Base-by-base conservation (phyloP, 1,140 invertebrate genomes). In the Hyposmocoma kahamanoa region DNA sequence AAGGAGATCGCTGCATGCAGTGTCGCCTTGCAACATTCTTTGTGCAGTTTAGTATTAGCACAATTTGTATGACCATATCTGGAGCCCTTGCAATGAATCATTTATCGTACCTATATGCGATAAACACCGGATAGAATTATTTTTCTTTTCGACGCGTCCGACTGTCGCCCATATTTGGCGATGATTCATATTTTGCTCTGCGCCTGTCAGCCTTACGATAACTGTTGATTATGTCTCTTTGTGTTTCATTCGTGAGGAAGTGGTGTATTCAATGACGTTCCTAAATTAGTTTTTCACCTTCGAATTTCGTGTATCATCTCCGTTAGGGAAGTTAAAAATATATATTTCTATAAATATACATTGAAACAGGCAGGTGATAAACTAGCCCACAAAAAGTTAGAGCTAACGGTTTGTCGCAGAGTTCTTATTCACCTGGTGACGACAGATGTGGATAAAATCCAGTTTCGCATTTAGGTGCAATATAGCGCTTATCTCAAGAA, bases 141-240 rank as follows among this genome's bases (percentile, higher is more conserved):
- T 67, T 65, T 62, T 56, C 43, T 59, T 52, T 59, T 50, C 28
- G 43, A 46, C 53, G 56, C 54, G 53, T 52, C 53, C 38, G 52
- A 57, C 50, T 47, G 57, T 53, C 32, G 45, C 20, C 68, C 65
- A 50, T 68, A 62, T 72, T 58, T 66, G 67, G 56, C 28, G 42
- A 47, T 70, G 65, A 69, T 62, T 70, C 62, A 72, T 45, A 57
- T 72, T 56, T 71, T 60, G 63, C 69, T 50, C 48, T 43, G 44
- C 44, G 47, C 44, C 41, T 8, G 34, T 26, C 38, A 13, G 13
- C 10, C 13, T 30, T 30, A n/a, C n/a, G n/a, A n/a, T n/a, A n/a
- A 13, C 10, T 30, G 10, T 30, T n/a, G 28, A 13, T 30, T 30
- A 10, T 6, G 10, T 30, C 13, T n/a, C 13, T 30, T 30, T 8